phyloP scores from a whole-genome alignment of 2,888 invertebrate genomes.

The Cephus pygmeus region DNA sequence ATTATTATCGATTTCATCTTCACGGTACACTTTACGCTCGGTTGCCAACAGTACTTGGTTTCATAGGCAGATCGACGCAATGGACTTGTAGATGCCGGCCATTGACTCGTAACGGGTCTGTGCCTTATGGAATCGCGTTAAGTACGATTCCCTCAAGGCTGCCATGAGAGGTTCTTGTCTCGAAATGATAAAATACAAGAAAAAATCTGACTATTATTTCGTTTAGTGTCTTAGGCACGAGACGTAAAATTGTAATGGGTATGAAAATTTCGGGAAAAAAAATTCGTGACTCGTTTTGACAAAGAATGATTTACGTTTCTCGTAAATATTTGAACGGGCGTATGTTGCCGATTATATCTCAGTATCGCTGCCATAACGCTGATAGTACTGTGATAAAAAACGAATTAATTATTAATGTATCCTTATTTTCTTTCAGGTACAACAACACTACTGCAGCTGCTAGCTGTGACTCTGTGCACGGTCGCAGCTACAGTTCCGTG shows the following conservation, averaged over 20 bases:
- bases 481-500: slow-evolving; percentile 74
- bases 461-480: slow-evolving; percentile 32
- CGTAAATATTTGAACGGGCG: neutral
- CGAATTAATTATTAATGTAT: neutral
- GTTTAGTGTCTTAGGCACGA: neutral
- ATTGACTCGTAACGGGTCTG: slow-evolving; percentile 60
- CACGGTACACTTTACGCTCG: neutral
- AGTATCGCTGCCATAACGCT: neutral
- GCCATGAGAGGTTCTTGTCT: neutral
- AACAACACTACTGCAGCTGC: slow-evolving; percentile 33
- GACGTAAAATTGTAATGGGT: neutral
- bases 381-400: neutral
- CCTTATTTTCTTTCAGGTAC: neutral
- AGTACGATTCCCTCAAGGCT: neutral
- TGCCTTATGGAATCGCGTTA: slow-evolving; percentile 32
- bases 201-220: neutral
- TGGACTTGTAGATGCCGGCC: slow-evolving; percentile 45
- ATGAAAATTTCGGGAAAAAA: neutral
- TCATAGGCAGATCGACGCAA: slow-evolving; percentile 45
- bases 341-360: neutral
- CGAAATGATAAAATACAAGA: neutral
- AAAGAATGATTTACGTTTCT: neutral
- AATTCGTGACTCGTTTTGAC: neutral
- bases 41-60: slow-evolving; percentile 19
- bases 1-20: neutral